phyloP scores from a whole-genome alignment of 2,113 vertebrate species.

The Alces alces region DNA sequence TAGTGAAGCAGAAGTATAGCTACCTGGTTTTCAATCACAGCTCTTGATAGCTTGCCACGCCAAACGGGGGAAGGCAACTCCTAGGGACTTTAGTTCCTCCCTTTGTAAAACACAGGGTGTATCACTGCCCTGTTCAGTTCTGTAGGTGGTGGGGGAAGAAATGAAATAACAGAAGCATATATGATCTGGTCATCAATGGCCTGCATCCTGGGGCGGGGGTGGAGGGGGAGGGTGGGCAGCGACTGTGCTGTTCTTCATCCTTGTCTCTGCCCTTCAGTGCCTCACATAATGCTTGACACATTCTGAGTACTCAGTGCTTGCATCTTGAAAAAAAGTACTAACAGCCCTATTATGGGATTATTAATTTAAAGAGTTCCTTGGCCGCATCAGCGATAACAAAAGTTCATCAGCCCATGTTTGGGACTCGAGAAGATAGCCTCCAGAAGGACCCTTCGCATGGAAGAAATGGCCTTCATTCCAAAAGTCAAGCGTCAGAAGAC shows the following conservation, averaged over 20 bases:
- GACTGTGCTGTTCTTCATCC: neutral
- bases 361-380: constrained; percentile 34
- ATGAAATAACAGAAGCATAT: neutral
- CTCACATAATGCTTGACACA: neutral
- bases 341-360: neutral
- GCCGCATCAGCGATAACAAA: constrained; percentile 5
- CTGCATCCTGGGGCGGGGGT: neutral
- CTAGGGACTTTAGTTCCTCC: neutral
- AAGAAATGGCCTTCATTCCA: constrained; percentile 81
- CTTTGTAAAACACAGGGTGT: neutral
- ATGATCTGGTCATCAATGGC: neutral
- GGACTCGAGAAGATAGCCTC: constrained; percentile 15
- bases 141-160: neutral
- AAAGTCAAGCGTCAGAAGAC: constrained; percentile 77
- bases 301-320: neutral
- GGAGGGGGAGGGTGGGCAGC: no score
- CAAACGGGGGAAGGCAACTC: neutral
- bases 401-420: neutral
- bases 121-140: neutral
- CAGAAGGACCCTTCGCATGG: constrained; percentile 47
- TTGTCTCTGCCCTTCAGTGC: neutral
- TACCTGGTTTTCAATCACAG: neutral
- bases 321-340: neutral
- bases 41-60: neutral
- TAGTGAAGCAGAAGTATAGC: neutral